A percentile compares a stretch with the other conserved stretches of the same genome.
phyloP scores from a whole-genome alignment of 2,113 vertebrate genomes.

The Oreocharis arfaki region DNA sequence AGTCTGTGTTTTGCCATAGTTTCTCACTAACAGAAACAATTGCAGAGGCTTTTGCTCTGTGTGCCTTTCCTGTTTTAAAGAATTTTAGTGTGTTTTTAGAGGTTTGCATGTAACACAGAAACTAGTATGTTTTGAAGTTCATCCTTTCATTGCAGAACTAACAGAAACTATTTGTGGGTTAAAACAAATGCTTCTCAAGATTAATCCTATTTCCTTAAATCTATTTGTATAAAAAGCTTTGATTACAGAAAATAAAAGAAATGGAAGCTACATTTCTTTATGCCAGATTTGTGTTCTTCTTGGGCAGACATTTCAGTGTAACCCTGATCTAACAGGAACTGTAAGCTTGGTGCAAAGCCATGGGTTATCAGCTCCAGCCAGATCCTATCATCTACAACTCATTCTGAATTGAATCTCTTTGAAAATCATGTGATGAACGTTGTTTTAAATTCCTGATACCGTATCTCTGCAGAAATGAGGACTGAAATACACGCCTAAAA shows the following conservation, averaged over 20 bases:
- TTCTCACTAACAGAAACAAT: neutral
- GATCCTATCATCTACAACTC: neutral
- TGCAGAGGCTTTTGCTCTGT: neutral
- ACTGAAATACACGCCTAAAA: neutral
- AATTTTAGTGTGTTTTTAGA: neutral
- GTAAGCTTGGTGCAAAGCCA: slow-evolving; percentile 8
- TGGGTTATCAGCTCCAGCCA: neutral
- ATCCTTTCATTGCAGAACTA: neutral
- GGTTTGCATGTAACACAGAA: neutral
- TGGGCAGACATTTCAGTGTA: neutral
- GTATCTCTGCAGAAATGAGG: neutral
- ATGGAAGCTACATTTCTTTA: neutral
- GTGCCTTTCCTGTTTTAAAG: neutral
- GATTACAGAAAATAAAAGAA: neutral
- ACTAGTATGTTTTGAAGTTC: neutral
- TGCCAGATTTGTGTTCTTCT: neutral
- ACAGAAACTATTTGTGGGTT: neutral
- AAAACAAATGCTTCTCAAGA: neutral
- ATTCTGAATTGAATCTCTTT: neutral
- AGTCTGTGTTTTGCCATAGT: neutral
- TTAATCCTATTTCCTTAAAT: slow-evolving; percentile 20
- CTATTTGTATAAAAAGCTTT: neutral
- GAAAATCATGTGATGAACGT: neutral
- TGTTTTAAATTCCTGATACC: neutral
- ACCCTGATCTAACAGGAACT: neutral